Conservation (phyloP, 2,797 vertebrate species). For the Pelodytes ibericus region DNA sequence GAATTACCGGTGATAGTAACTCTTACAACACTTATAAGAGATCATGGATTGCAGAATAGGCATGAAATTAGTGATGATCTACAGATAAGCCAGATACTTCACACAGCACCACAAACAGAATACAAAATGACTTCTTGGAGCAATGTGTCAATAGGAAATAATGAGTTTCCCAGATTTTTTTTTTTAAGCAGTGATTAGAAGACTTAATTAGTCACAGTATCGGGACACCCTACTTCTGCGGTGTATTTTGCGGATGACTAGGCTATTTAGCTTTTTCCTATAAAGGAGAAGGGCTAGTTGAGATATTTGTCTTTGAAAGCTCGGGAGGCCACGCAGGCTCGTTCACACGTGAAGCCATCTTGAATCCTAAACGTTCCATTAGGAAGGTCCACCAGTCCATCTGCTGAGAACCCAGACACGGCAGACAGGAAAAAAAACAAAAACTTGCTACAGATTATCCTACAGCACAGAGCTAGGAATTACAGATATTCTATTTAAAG, state of each 20-base stretch:
- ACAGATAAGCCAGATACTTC: background rate
- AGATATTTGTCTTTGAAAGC: background rate
- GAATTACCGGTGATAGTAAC: too few species aligned
- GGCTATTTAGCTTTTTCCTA: background rate
- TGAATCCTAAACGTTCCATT: background rate
- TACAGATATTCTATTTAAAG: background rate
- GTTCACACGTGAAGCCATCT: background rate
- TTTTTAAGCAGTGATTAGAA: background rate
- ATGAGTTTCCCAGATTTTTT: background rate
- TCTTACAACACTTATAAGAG: too few species aligned
- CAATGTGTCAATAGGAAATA: conserved; percentile 8
- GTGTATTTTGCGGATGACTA: background rate
- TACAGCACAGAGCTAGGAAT: background rate
- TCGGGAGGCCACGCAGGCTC: background rate
- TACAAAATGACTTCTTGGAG: background rate
- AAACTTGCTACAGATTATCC: background rate
- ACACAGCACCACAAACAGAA: conserved; percentile 13
- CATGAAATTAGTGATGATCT: too few species aligned
- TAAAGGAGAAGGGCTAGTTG: background rate
- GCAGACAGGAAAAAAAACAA: background rate
- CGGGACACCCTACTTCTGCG: background rate
- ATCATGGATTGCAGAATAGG: too few species aligned
- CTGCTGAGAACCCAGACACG: background rate
- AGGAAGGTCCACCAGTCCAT: background rate
- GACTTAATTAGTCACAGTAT: background rate